Percentiles rank a stretch among this genome's conserved stretches.
phyloP scores from a whole-genome alignment of 2,888 invertebrate genomes.

The Hypselothyrea guttata region DNA sequence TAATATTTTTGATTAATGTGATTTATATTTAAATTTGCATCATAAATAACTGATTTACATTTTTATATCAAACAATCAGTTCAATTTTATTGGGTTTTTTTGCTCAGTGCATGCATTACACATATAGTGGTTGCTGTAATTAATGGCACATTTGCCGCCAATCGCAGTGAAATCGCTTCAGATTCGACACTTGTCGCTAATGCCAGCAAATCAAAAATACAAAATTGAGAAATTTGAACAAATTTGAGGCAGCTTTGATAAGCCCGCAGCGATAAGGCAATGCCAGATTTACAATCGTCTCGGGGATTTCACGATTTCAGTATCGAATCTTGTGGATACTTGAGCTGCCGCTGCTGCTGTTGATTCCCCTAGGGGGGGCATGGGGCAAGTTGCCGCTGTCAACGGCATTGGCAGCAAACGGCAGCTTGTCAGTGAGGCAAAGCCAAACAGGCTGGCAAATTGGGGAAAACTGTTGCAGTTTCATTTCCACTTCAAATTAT shows the following conservation, averaged over 20 bases:
- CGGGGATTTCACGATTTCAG: constrained; percentile 58
- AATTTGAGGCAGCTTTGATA: constrained; percentile 49
- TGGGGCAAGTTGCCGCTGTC: constrained; percentile 56
- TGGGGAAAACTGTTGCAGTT: constrained; percentile 42
- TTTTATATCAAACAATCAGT: too few relatives aligned
- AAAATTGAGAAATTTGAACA: constrained; percentile 6
- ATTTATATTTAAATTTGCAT: too few relatives aligned
- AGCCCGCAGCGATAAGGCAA: constrained; percentile 61
- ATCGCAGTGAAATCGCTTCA: constrained; percentile 35
- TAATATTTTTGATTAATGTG: too few relatives aligned
- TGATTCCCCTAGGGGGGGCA: constrained; percentile 63
- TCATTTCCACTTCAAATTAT: constrained; percentile 51
- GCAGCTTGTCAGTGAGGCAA: constrained; percentile 24
- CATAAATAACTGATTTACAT: too few relatives aligned
- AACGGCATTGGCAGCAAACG: constrained; percentile 57
- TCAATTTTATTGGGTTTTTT: too few relatives aligned
- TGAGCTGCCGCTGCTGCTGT: constrained; percentile 38
- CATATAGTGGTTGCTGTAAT: too few relatives aligned
- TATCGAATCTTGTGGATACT: constrained; percentile 58
- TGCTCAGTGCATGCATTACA: too few relatives aligned
- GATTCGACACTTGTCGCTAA: constrained; percentile 23
- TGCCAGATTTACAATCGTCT: constrained; percentile 61
- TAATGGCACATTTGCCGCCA: constrained; percentile 13
- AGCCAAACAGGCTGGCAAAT: constrained; percentile 13
- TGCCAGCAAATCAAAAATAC: background rate